A percentile compares a stretch with the other conserved stretches of the same genome.
phyloP scores from a whole-genome alignment of 2,888 invertebrate genomes.

The Ferrisia virgata region DNA sequence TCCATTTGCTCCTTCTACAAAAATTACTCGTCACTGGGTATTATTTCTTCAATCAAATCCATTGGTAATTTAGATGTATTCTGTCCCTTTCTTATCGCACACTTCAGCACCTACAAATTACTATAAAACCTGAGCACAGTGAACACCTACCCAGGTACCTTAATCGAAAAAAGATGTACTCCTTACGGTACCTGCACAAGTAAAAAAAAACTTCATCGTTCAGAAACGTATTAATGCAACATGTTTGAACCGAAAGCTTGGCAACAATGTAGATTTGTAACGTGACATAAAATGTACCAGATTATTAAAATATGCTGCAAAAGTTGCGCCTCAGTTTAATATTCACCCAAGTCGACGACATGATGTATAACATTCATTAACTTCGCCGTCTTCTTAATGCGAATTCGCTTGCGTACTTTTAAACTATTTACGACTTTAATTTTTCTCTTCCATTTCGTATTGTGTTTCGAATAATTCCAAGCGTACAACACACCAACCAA shows the following conservation, averaged over 20 bases:
- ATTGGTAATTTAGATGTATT: too few species aligned
- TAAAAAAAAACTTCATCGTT: neutral
- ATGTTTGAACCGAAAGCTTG: neutral
- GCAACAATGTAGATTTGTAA: conserved; percentile 13
- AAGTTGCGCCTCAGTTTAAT: conserved; percentile 23
- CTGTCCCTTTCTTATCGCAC: too few species aligned
- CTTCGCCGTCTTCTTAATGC: conserved; percentile 23
- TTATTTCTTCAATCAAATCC: too few species aligned
- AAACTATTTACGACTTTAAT: conserved; percentile 32
- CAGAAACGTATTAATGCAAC: neutral
- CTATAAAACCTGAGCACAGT: too few species aligned
- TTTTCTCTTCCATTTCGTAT: conserved; percentile 24
- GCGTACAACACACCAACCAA: neutral
- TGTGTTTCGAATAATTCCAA: neutral
- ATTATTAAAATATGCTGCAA: conserved; percentile 29
- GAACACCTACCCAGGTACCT: too few species aligned
- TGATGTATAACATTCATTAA: conserved; percentile 32
- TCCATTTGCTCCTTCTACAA: too few species aligned
- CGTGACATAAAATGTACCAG: conserved; percentile 18
- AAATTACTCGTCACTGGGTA: too few species aligned
- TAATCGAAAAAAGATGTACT: neutral
- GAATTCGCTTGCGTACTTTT: conserved; percentile 27
- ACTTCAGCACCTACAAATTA: too few species aligned
- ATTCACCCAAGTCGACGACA: conserved; percentile 16
- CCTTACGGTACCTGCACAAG: neutral